Percentiles rank a stretch among this genome's conserved stretches.
phyloP scores from a whole-genome alignment of 2,113 vertebrate species.

The Daubentonia madagascariensis region DNA sequence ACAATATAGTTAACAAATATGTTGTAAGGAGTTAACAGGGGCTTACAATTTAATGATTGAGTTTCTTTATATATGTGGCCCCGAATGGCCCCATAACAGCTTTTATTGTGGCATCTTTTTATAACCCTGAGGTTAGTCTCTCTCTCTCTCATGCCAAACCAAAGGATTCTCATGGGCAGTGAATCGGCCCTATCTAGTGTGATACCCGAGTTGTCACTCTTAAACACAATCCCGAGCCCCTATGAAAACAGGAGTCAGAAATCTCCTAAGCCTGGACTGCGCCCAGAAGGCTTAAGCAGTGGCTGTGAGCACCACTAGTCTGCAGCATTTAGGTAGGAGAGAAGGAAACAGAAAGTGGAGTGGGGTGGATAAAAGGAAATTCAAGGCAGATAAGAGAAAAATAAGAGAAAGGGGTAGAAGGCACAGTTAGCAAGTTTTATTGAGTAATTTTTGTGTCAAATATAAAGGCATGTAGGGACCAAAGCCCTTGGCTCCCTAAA shows the following conservation, averaged over 20 bases:
- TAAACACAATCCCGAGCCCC: not conserved
- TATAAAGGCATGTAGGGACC: not conserved
- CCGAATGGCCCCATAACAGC: not conserved
- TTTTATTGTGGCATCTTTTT: not conserved
- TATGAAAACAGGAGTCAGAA: not conserved
- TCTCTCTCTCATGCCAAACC: not conserved
- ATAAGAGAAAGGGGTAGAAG: not conserved
- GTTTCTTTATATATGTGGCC: not conserved
- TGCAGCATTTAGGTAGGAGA: not conserved
- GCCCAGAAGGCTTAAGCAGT: not conserved
- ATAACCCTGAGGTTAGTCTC: not conserved
- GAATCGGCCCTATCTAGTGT: not conserved
- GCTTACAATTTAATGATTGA: not conserved
- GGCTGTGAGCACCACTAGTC: not conserved
- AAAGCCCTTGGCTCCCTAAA: too few relatives aligned
- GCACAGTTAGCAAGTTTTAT: not conserved
- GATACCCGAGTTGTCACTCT: not conserved
- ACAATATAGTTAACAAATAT: not conserved
- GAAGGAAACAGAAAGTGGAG: not conserved
- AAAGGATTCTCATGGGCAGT: not conserved
- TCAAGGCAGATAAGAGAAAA: not conserved
- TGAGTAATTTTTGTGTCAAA: not conserved
- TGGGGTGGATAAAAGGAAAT: not conserved
- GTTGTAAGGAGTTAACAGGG: not conserved
- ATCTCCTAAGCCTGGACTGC: not conserved